A percentile compares a stretch with the other conserved stretches of the same genome.
These are phyloP conservation scores for Myripristis jacobus DNA, from an alignment of 2,797 vertebrate genomes.

Conservation along the genomic window DNA sequence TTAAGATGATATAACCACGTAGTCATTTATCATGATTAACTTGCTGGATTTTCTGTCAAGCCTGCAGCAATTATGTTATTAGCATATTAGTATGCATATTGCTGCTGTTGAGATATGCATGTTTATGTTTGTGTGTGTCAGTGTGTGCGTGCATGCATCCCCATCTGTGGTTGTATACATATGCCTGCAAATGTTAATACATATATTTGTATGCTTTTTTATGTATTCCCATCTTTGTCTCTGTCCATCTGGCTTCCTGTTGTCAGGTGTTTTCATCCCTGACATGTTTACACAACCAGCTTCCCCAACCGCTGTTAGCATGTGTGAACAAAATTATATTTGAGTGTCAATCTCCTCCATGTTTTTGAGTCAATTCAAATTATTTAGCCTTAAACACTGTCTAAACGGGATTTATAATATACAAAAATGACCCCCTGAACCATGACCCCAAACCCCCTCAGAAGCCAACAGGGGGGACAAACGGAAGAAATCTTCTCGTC, in stretches of 20 bases:
- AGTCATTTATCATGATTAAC: slow-evolving; percentile 81
- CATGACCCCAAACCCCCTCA: too few species aligned
- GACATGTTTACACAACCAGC: too few species aligned
- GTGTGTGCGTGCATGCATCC: not conserved
- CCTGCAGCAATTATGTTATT: slow-evolving; percentile 63
- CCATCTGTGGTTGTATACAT: not conserved
- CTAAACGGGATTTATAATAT: too few species aligned
- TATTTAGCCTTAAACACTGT: too few species aligned
- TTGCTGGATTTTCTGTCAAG: slow-evolving; percentile 72
- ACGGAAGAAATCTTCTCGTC: slow-evolving; percentile 1
- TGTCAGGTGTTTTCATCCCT: too few species aligned
- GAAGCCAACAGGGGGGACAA: too few species aligned
- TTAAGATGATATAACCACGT: slow-evolving; percentile 28
- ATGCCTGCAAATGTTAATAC: not conserved
- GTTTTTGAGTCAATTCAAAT: too few species aligned
- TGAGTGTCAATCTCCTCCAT: not conserved
- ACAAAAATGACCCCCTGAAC: too few species aligned
- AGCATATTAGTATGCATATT: slow-evolving; percentile 74
- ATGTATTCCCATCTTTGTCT: not conserved
- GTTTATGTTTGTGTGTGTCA: not conserved
- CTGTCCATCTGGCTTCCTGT: not conserved
- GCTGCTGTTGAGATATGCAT: slow-evolving; percentile 23
- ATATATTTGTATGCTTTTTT: not conserved
- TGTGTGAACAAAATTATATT: too few species aligned
- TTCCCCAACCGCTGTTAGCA: too few species aligned